These are phyloP conservation scores for Lepus americanus DNA, from an alignment of 2,113 vertebrate species.

Conservation along the genomic window DNA sequence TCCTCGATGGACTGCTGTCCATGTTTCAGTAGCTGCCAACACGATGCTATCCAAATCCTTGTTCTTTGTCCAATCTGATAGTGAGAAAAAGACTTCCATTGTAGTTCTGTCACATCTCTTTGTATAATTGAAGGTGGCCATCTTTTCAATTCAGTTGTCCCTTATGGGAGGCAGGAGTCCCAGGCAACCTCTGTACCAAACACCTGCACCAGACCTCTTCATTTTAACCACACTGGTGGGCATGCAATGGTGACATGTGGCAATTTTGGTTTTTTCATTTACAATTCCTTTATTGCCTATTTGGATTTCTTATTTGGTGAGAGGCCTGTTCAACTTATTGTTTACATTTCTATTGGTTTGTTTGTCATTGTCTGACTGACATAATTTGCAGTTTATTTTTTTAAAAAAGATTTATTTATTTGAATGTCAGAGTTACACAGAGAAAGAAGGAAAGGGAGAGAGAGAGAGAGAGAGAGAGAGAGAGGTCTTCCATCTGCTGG, in stretches of 20 bases:
- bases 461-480: too few species aligned
- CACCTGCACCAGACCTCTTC: too few species aligned
- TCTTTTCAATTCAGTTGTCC: neutral
- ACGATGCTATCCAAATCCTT: neutral
- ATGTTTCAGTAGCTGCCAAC: neutral
- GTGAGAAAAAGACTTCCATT: neutral
- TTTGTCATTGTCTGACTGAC: neutral
- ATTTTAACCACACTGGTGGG: neutral
- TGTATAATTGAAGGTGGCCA: neutral
- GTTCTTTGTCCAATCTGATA: neutral
- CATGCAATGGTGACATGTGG: neutral
- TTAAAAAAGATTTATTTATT: neutral
- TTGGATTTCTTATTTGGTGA: slow-evolving; percentile 40
- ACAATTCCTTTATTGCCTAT: neutral
- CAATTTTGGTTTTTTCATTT: slow-evolving; percentile 20
- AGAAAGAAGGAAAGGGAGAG: too few species aligned
- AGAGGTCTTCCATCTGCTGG: too few species aligned
- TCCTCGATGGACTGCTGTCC: neutral
- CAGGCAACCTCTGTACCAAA: too few species aligned
- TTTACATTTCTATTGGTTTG: neutral
- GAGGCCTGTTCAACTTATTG: neutral
- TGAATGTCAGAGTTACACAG: too few species aligned
- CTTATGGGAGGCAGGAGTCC: too few species aligned
- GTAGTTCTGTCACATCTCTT: neutral
- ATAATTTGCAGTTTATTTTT: neutral